Evolutionary conservation across 2,888 invertebrate species (phyloP).

Genomic region (Heliconius charithonia): DNA sequence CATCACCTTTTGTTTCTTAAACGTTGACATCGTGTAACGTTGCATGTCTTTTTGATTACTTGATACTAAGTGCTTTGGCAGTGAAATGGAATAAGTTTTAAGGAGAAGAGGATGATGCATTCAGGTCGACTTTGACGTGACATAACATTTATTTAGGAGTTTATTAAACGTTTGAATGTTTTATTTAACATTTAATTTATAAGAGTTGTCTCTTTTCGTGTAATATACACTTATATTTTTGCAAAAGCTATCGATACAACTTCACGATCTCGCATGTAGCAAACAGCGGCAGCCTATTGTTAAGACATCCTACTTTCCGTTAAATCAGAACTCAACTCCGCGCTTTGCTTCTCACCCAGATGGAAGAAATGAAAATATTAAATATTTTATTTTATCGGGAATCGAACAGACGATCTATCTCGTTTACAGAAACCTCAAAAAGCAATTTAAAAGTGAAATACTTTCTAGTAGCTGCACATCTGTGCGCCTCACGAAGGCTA

Average conservation of each 20-base stretch:
- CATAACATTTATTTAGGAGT: background rate
- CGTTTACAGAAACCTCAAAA: too few species aligned
- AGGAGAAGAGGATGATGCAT: background rate
- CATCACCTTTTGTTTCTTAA: constrained; percentile 22
- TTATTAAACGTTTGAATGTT: background rate
- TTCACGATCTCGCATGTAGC: background rate
- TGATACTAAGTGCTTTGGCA: constrained; percentile 16
- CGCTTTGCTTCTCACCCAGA: too few species aligned
- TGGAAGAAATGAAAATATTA: too few species aligned
- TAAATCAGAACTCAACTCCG: background rate
- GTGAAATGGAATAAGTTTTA: background rate
- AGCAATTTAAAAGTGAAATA: constrained; percentile 44
- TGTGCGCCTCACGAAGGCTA: constrained; percentile 54
- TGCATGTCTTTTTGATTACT: constrained; percentile 11
- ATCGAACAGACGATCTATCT: too few species aligned
- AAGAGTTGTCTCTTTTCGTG: too few species aligned
- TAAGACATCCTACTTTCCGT: background rate
- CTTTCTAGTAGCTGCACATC: constrained; percentile 57
- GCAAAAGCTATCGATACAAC: background rate
- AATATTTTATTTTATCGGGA: too few species aligned
- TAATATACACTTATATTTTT: too few species aligned
- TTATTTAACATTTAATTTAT: background rate
- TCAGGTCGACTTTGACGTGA: background rate
- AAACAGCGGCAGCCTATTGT: background rate
- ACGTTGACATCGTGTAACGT: constrained; percentile 9